Evolutionary conservation across 2,888 invertebrate species (phyloP), one percentile per base, ranked within the genome.

Genomic region (Reticulitermes lucifugus): DNA sequence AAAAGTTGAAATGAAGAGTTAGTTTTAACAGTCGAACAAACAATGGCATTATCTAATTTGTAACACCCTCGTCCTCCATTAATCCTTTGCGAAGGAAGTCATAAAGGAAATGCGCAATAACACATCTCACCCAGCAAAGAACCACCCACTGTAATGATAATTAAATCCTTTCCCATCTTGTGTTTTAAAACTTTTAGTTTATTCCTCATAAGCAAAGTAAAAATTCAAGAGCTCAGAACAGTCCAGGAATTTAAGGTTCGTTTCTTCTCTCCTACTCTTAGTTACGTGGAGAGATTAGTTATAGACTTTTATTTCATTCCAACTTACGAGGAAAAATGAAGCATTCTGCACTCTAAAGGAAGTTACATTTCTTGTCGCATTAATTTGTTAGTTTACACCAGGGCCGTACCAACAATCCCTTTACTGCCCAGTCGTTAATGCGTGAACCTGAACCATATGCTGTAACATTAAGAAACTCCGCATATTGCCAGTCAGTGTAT

Each of bases 1-100:
- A 51, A 79, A 79, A 79, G 79, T 79, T 79, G 79, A 21, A 79
- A 79, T 79, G 51, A 79, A 35, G 81, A 81, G 81, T 81, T 81
- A 59, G 70, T 12, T 81, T 81, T 81, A 81, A 81, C 81, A 81
- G 81, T 81, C 81, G 81, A 81, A 81, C 81, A 81, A 81, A 81
- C 81, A 81, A 41, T n/a, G 81, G 25, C 25, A 46, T 81, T 60
- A 81, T 81, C 41, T 70, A 81, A 81, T 81, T 81, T 81, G 81
- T 70, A 46, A 81, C 81, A 41, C 81, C 59, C 46, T 35, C 25
- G 55, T 55, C n/a, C 79, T 25, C 79, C 55, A 18, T 43, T 35
- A 7, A 35, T 41, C 22, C 35, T 35, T 43, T 25, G 79, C 51
- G 79, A 46, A 79, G 79, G 43, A 79, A 79, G 79, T 25, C 65